Conservation (phyloP, 2,113 vertebrate genomes). For the Protobothrops flavoviridis region DNA sequence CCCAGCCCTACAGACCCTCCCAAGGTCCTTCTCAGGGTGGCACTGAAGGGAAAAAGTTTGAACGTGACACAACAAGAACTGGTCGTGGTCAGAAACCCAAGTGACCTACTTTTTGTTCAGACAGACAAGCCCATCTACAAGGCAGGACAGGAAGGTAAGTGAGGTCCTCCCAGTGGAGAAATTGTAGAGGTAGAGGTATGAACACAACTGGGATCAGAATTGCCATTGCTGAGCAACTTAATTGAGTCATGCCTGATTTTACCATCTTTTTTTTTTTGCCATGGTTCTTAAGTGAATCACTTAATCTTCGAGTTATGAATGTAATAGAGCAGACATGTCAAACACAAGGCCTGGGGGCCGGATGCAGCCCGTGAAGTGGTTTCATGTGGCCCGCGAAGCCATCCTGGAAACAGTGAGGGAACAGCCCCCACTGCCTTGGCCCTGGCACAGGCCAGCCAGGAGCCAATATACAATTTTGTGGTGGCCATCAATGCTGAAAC, state of each 20-base stretch:
- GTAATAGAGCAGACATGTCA: neutral
- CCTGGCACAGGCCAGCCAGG: too few species aligned
- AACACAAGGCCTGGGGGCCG: too few species aligned
- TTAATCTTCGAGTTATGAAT: neutral
- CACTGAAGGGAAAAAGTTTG: neutral
- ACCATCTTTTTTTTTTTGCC: neutral
- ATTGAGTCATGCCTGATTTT: neutral
- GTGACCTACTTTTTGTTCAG: neutral
- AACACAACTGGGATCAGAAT: neutral
- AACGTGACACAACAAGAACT: neutral
- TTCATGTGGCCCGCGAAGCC: too few species aligned
- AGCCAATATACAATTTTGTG: too few species aligned
- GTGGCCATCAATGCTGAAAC: too few species aligned
- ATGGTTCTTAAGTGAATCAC: neutral
- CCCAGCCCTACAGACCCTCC: rapidly evolving
- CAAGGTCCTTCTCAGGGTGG: neutral
- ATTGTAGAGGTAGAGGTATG: neutral
- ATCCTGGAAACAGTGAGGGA: too few species aligned
- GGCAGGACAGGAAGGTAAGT: neutral
- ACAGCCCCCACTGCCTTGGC: too few species aligned
- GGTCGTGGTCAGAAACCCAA: neutral
- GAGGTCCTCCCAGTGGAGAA: neutral
- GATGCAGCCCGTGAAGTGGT: too few species aligned
- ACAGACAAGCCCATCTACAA: neutral
- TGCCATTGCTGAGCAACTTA: neutral